Evolutionary conservation across 2,888 invertebrate genomes (phyloP).

Genomic region (Oligia latruncula): DNA sequence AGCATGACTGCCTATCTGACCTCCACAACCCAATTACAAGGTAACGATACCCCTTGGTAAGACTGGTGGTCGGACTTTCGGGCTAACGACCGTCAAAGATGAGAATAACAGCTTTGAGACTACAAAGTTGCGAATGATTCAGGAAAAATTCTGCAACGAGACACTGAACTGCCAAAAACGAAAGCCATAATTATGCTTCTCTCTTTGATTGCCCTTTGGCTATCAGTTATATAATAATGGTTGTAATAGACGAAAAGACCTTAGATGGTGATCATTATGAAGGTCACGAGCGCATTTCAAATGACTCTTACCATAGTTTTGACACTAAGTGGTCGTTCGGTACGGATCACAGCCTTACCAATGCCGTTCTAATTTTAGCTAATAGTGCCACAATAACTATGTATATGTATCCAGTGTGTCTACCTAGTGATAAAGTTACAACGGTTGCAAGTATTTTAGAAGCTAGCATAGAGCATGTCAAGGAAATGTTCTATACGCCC

Average conservation of each 20-base stretch:
- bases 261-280: constrained; percentile 1
- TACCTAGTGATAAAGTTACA: constrained; percentile 32
- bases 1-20: not conserved
- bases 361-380: constrained; percentile 2
- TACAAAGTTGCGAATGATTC: not conserved
- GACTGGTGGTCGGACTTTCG: not conserved
- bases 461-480: constrained; percentile 63
- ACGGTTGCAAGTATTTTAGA: constrained; percentile 38
- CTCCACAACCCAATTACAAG: not conserved
- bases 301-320: constrained; percentile 1
- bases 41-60: not conserved
- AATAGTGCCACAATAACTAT: not conserved
- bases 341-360: not conserved
- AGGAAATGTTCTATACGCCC: constrained; percentile 61
- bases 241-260: not conserved
- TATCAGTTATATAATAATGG: not conserved
- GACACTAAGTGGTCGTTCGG: not conserved
- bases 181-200: not conserved
- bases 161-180: not conserved
- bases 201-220: not conserved
- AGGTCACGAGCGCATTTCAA: constrained; percentile 15
- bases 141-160: not conserved
- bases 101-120: not conserved
- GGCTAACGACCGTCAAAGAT: not conserved
- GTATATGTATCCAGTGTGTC: not conserved